These are phyloP conservation scores for Percopsis transmontana DNA, from an alignment of 2,113 vertebrate genomes.

Conservation along the genomic window DNA sequence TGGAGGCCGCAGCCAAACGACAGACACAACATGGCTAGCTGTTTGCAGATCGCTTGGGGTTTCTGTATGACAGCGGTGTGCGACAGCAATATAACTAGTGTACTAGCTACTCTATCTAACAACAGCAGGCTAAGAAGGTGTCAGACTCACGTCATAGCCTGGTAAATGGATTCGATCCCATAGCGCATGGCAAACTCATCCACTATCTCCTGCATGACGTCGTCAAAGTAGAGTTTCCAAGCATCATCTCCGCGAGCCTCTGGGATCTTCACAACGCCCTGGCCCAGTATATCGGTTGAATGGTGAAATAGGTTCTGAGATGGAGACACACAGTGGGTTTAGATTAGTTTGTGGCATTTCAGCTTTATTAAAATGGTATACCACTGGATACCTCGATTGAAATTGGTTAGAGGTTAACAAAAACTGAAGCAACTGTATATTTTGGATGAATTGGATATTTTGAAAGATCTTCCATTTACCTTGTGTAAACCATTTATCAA, in stretches of 20 bases:
- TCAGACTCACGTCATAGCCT: slow-evolving; percentile 96
- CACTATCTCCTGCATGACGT: slow-evolving; percentile 94
- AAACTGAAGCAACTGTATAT: too few relatives aligned
- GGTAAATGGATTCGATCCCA: slow-evolving; percentile 97
- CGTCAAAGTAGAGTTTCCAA: slow-evolving; percentile 98
- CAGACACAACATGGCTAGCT: slow-evolving; percentile 11
- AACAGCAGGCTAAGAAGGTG: not conserved
- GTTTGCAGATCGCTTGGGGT: too few relatives aligned
- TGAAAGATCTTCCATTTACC: too few relatives aligned
- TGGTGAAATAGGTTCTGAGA: slow-evolving; percentile 95
- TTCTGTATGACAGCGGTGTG: too few relatives aligned
- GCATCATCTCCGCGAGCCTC: slow-evolving; percentile 93
- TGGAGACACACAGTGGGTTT: slow-evolving; percentile 22
- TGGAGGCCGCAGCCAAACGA: slow-evolving; percentile 18
- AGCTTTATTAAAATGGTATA: too few relatives aligned
- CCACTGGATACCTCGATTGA: too few relatives aligned
- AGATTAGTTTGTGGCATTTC: too few relatives aligned
- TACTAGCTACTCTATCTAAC: too few relatives aligned
- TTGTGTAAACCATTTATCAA: too few relatives aligned
- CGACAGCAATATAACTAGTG: too few relatives aligned
- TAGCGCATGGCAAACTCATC: slow-evolving; percentile 99
- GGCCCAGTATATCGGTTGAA: slow-evolving; percentile 90
- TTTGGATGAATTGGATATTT: too few relatives aligned
- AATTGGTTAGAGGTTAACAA: too few relatives aligned
- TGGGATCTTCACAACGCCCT: slow-evolving; percentile 89